Evolutionary conservation across 1,140 invertebrate species (phyloP), one percentile per base, ranked within the genome.

Genomic region (Aphis gossypii): DNA sequence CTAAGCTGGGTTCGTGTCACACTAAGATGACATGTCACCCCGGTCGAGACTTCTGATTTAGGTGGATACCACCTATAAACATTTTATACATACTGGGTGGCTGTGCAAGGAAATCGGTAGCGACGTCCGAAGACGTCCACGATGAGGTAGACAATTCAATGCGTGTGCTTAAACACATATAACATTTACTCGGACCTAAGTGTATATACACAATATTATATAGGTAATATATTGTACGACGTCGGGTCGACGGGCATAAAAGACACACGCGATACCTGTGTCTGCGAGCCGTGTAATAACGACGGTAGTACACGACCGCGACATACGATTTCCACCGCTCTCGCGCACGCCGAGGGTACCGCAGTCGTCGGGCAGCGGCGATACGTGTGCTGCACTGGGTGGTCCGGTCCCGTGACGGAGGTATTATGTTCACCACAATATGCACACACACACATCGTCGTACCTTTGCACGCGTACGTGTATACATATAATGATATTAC

Each of bases 401-500:
- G 51, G 90, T 44, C 54, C 41, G 56, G 41, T 48, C 41, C 60
- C 30, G 90, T 46, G 38, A 68, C 44, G 51, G 21, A 35, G 25
- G 54, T 41, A 76, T 18, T 14, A 25, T 60, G 56, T n/a, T n/a
- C 60, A 76, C 60, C 60, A 76, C 30, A 76, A 76, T 76, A n/a
- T 68, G 25, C 25, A 30, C 25, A 60, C 25, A 30, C 54, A 25
- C 30, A 30, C 60, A n/a, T 18, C 60, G 30, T 76, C 30, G 4
- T 76, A 76, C 60, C 38, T 54, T 46, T 51, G 54, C 46, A 51
- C 56, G 35, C 44, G 51, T 41, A 30, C 54, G 25, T 35, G 14
- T 44, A 23, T 14, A 56, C 38, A 60, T 68, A 8, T 68, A 8
- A 60, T 38, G 88, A 35, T 46, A 92, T 92, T 92, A 92, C 91